These are phyloP conservation scores for Watsonalla binaria DNA, from an alignment of 2,888 invertebrate genomes.

Conservation along the genomic window DNA sequence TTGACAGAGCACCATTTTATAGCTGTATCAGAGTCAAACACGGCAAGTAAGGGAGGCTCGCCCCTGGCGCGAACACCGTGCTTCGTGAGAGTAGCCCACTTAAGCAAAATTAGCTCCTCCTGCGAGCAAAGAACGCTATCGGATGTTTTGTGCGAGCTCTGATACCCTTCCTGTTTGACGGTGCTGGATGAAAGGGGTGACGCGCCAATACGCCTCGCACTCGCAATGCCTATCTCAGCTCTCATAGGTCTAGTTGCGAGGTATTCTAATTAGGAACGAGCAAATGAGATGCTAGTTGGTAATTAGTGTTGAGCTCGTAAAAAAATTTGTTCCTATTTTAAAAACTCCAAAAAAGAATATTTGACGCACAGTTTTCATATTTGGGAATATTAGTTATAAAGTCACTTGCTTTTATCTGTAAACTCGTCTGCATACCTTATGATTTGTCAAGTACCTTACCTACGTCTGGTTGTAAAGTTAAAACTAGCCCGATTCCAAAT, in stretches of 20 bases:
- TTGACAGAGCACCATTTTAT: conserved; percentile 51
- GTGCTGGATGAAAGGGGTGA: conserved; percentile 54
- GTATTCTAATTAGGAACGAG: too few species aligned
- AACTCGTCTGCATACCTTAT: too few species aligned
- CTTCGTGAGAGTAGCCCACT: conserved; percentile 68
- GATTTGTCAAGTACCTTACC: too few species aligned
- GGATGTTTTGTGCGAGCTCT: conserved; percentile 66
- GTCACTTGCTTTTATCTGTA: too few species aligned
- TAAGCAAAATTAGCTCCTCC: conserved; percentile 77
- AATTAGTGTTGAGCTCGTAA: too few species aligned
- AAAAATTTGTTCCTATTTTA: too few species aligned
- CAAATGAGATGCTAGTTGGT: too few species aligned
- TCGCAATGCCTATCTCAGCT: conserved; percentile 16
- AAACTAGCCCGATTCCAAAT: too few species aligned
- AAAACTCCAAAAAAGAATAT: too few species aligned
- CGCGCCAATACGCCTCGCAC: conserved; percentile 31
- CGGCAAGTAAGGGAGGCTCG: conserved; percentile 42
- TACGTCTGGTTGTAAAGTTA: too few species aligned
- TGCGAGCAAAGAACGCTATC: conserved; percentile 74
- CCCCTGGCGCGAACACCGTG: conserved; percentile 41
- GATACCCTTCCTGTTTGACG: conserved; percentile 63
- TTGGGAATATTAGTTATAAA: too few species aligned
- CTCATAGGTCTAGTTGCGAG: background rate
- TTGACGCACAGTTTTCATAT: too few species aligned
- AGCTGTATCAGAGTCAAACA: conserved; percentile 46